Evolutionary conservation across 2,113 vertebrate genomes (phyloP).

Genomic region (Cyanoramphus novaezelandiae): DNA sequence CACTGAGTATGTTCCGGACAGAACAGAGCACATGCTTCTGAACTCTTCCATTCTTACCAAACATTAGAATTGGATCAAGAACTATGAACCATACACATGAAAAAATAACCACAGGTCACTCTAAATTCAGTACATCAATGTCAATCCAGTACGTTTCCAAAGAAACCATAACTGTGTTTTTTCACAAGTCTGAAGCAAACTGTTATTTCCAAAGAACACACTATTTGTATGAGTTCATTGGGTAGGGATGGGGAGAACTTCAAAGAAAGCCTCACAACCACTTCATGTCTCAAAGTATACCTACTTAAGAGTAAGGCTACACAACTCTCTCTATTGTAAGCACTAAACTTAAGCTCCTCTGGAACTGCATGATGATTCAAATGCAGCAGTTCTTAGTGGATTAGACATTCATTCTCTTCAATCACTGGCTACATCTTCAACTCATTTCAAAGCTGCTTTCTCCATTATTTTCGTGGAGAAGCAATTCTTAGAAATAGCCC

Average conservation of each 20-base stretch:
- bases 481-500: not conserved
- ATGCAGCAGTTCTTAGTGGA: not conserved
- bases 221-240: not conserved
- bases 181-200: not conserved
- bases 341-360: not conserved
- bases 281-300: not conserved
- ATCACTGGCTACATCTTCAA: not conserved
- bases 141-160: not conserved
- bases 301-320: not conserved
- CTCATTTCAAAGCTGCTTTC: not conserved
- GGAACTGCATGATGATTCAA: fast-evolving
- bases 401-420: not conserved
- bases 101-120: not conserved
- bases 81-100: not conserved
- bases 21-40: not conserved
- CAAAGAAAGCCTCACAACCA: not conserved
- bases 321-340: too few relatives aligned
- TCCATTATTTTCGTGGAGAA: not conserved
- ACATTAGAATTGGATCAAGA: not conserved
- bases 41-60: not conserved
- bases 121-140: fast-evolving
- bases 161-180: not conserved
- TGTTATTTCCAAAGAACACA: fast-evolving
- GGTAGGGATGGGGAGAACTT: not conserved
- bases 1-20: not conserved